phyloP scores from a whole-genome alignment of 1,140 invertebrate species.

The Drosophila orena region DNA sequence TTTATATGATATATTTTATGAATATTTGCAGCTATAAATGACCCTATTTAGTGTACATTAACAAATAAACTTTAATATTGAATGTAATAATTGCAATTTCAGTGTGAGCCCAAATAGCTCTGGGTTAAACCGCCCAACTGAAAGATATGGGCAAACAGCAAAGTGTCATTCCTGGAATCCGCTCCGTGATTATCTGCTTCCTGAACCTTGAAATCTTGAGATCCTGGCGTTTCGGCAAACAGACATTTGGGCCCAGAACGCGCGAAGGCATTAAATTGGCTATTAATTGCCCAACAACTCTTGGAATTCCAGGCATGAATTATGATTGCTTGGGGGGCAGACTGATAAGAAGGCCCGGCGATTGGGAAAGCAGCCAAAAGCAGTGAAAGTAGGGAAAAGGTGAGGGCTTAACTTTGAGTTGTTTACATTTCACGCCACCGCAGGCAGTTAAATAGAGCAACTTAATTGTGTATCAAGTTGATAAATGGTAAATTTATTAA shows the following conservation, averaged over 20 bases:
- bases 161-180: slow-evolving; percentile 16
- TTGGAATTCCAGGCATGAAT: background rate
- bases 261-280: slow-evolving; percentile 40
- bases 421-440: background rate
- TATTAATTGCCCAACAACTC: slow-evolving; percentile 32
- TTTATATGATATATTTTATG: background rate
- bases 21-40: background rate
- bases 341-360: slow-evolving; percentile 2
- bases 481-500: slow-evolving; percentile 13
- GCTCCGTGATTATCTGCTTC: slow-evolving; percentile 13
- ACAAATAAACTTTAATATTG: background rate
- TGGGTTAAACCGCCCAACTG: slow-evolving; percentile 5
- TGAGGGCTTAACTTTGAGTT: slow-evolving; percentile 6
- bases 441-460: background rate
- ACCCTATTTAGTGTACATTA: no score
- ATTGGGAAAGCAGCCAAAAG: background rate
- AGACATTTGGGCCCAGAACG: slow-evolving; percentile 21
- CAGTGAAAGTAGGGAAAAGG: background rate
- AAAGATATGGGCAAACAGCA: slow-evolving; percentile 15
- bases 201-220: slow-evolving; percentile 1
- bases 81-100: background rate
- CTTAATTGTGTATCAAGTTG: slow-evolving; percentile 2
- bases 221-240: slow-evolving; percentile 18
- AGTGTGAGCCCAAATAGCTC: background rate
- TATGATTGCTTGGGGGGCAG: slow-evolving; percentile 5